These are phyloP conservation scores for Glossosoma conforme DNA, from an alignment of 1,140 invertebrate species.

Conservation along the genomic window DNA sequence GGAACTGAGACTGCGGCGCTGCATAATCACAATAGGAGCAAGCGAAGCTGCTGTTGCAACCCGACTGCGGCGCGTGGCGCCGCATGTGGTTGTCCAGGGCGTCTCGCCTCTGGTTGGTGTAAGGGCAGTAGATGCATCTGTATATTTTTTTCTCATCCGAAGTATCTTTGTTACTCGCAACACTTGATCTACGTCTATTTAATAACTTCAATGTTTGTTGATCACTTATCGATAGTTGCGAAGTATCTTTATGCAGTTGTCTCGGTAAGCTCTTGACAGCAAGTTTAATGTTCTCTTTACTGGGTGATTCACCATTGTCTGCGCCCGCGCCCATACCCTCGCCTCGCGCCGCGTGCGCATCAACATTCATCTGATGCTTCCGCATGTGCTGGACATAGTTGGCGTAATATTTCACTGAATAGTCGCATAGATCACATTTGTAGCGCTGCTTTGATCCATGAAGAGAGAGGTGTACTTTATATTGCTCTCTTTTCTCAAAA, in stretches of 20 bases:
- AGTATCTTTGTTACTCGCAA: slow-evolving; percentile 44
- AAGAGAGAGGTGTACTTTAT: slow-evolving; percentile 74
- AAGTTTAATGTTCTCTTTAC: slow-evolving; percentile 40
- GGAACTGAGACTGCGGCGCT: slow-evolving; percentile 69
- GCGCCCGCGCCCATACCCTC: slow-evolving; percentile 36
- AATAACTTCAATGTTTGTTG: slow-evolving; percentile 46
- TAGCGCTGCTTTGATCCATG: slow-evolving; percentile 82
- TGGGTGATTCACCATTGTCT: slow-evolving; percentile 18
- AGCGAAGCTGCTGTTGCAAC: slow-evolving; percentile 55
- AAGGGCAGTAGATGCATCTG: slow-evolving; percentile 73
- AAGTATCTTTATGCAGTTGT: slow-evolving; percentile 41
- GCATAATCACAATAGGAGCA: slow-evolving; percentile 84
- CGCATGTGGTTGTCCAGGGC: slow-evolving; percentile 69
- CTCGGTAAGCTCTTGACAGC: slow-evolving; percentile 50
- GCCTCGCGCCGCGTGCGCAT: slow-evolving; percentile 55
- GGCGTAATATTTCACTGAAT: slow-evolving; percentile 81
- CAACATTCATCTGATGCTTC: slow-evolving; percentile 69
- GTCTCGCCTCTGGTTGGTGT: slow-evolving; percentile 66
- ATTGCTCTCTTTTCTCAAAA: slow-evolving; percentile 82
- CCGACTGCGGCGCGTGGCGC: slow-evolving; percentile 59
- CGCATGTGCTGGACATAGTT: slow-evolving; percentile 76
- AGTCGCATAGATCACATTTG: slow-evolving; percentile 81
- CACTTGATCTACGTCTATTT: slow-evolving; percentile 37
- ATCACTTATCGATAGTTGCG: slow-evolving; percentile 51
- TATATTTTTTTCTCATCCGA: slow-evolving; percentile 48